Evolutionary conservation across 2,113 vertebrate species (phyloP).

Genomic region (Asarcornis scutulata): DNA sequence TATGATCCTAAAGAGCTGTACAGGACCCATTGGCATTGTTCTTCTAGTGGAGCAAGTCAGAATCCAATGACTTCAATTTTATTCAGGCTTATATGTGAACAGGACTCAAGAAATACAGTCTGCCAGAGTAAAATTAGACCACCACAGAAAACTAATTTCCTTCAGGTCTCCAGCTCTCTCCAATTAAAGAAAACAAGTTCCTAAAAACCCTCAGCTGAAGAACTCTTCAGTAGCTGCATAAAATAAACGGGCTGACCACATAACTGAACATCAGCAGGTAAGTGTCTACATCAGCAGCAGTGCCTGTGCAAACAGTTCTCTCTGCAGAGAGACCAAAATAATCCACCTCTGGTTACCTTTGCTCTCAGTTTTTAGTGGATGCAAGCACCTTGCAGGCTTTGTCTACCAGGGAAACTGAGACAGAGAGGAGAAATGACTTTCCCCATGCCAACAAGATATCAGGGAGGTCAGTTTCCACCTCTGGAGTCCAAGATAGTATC

Average conservation of each 20-base stretch:
- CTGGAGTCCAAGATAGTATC: background rate
- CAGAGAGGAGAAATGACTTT: background rate
- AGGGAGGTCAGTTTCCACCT: background rate
- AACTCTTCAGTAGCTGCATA: background rate
- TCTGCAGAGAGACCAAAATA: background rate
- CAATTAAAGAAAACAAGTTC: background rate
- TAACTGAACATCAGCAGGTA: background rate
- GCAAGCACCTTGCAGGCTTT: background rate
- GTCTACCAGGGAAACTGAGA: background rate
- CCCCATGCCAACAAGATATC: background rate
- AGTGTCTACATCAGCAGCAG: background rate
- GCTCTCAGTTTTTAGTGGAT: background rate
- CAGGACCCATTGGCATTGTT: background rate
- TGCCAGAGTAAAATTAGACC: background rate
- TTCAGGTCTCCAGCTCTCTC: background rate
- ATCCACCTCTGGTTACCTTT: background rate
- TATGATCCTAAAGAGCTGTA: background rate
- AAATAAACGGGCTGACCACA: background rate
- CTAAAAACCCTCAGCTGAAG: background rate
- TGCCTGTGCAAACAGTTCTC: background rate
- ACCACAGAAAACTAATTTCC: background rate
- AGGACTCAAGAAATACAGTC: background rate
- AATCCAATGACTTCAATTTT: background rate
- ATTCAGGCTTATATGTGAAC: background rate
- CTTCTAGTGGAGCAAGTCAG: background rate